Evolutionary conservation across 1,140 invertebrate species (phyloP).

Genomic region (Pristionchus pacificus): DNA sequence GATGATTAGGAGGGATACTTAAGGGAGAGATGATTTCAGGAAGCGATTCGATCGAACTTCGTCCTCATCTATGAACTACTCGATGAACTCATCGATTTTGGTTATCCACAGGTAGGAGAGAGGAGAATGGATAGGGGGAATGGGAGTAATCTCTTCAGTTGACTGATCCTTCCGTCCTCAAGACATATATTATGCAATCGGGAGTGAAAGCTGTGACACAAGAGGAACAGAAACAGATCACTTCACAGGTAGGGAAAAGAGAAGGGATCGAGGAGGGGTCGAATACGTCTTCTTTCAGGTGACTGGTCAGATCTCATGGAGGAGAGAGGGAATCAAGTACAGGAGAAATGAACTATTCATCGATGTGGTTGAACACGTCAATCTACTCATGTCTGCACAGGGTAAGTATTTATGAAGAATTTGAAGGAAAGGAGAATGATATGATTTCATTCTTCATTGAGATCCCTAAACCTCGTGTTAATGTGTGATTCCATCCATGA

Average conservation of each 20-base stretch:
- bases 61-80: slow-evolving; percentile 95
- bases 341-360: slow-evolving; percentile 92
- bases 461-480: too few species aligned
- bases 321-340: slow-evolving; percentile 97
- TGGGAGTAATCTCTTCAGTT: too few species aligned
- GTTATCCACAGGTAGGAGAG: slow-evolving; percentile 76
- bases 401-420: slow-evolving; percentile 68
- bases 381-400: slow-evolving; percentile 96
- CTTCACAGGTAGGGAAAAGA: slow-evolving; percentile 57
- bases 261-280: background rate
- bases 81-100: slow-evolving; percentile 90
- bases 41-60: slow-evolving; percentile 99
- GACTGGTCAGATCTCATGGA: slow-evolving; percentile 95
- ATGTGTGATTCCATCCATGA: too few species aligned
- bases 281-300: slow-evolving; percentile 68
- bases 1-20: too few species aligned
- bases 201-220: slow-evolving; percentile 91
- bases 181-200: slow-evolving; percentile 97
- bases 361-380: slow-evolving; percentile 97
- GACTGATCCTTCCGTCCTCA: slow-evolving; percentile 95
- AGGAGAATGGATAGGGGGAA: background rate
- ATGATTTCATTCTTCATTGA: too few species aligned
- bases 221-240: slow-evolving; percentile 97
- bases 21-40: too few species aligned
- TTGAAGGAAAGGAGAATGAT: too few species aligned